Conservation (phyloP, 2,888 invertebrate species). For the Oscheius myriophilus region DNA sequence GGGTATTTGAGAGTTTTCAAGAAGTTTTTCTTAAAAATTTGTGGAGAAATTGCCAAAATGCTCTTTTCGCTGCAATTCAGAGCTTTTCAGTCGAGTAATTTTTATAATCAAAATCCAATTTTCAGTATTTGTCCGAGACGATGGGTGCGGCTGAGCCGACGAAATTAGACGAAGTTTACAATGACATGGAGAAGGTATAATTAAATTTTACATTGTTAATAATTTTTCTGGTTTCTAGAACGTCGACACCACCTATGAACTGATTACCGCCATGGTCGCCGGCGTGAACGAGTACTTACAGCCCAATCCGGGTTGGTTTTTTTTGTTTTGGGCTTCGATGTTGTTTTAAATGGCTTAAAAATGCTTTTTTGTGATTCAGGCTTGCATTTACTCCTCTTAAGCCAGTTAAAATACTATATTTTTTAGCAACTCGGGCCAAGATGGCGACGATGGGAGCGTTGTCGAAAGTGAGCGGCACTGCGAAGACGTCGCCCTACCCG, state of each 20-base stretch:
- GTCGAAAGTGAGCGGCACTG: constrained; percentile 82
- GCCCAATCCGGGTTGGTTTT: constrained; percentile 85
- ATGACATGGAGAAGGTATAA: constrained; percentile 97
- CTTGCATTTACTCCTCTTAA: too few relatives aligned
- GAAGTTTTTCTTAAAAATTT: too few relatives aligned
- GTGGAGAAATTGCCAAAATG: too few relatives aligned
- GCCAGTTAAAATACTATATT: too few relatives aligned
- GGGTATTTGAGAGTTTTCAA: too few relatives aligned
- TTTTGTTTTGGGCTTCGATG: constrained; percentile 11
- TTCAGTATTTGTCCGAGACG: constrained; percentile 98
- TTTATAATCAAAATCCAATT: too few relatives aligned
- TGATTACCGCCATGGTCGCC: constrained; percentile 93
- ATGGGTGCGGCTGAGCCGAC: constrained; percentile 99
- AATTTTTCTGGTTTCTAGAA: constrained; percentile 78
- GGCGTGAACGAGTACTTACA: constrained; percentile 99
- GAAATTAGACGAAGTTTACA: constrained; percentile 95
- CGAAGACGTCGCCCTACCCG: constrained; percentile 87
- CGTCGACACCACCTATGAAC: constrained; percentile 95
- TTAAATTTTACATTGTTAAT: neutral
- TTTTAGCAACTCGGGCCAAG: constrained; percentile 75
- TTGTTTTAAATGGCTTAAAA: too few relatives aligned
- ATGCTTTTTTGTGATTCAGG: neutral
- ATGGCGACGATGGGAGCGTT: constrained; percentile 77
- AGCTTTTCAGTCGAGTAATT: neutral
- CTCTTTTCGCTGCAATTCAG: neutral